Evolutionary conservation across 2,888 invertebrate species (phyloP), one percentile per base, ranked within the genome.

Genomic region (Doris montereyensis): DNA sequence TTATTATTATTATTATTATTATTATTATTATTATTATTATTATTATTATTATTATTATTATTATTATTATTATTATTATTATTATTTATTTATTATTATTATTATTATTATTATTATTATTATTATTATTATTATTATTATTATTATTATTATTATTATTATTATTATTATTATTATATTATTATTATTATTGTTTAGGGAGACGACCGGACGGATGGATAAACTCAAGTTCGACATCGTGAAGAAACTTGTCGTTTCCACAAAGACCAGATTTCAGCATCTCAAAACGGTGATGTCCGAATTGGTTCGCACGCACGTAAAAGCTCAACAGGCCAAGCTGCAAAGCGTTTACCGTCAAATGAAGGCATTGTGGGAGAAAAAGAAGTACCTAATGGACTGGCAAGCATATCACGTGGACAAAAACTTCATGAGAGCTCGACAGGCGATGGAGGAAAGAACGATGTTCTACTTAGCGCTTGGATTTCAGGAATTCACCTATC

Each of bases 381-480:
- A 87, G 78, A 80, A 82, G 0, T 77, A 83, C 17, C 77, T 87
- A 24, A 83, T 85, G 21, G 76, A 82, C 8, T 88, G 83, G 78
- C 88, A 88, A 80, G 81, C 80, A 30, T 87, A 85, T 72, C 81
- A 84, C 13, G 68, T 87, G 0, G 78, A 83, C 62, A 76, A 85
- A 67, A 88, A 88, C 74, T 88, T 88, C 77, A 79, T 87, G 26
- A 75, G 86, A 28, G 85, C 80, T 1, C 79, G 87, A 1, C 85
- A 87, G 30, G 87, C 87, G 0, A 88, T 88, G 88, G 87, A 88
- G 58, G 88, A 87, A 75, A 79, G 86, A 68, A 86, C 86, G 8
- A 79, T 87, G 30, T 76, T 80, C 3, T 84, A 84, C 65, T 57
- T 87, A 2, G 84, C 83, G 21, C 81, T 84, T 17, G 86, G 85